A percentile compares a stretch with the other conserved stretches of the same genome.
Evolutionary conservation across 2,888 invertebrate genomes (phyloP).

Genomic region (Lochmaea capreae): DNA sequence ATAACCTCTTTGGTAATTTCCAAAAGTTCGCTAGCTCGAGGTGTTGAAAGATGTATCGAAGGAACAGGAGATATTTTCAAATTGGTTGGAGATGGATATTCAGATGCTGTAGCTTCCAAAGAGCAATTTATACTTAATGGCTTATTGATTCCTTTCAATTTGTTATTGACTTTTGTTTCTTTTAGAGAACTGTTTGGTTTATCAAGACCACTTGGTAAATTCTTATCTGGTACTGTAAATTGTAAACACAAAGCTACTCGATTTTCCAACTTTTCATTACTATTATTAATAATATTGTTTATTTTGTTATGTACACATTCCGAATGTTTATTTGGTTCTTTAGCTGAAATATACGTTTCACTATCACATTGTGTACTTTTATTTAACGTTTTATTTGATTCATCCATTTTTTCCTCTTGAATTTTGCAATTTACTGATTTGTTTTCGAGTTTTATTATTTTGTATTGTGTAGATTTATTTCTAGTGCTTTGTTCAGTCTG

Average conservation of each 20-base stretch:
- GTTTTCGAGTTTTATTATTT: neutral
- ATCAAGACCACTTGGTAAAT: neutral
- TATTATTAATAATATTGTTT: neutral
- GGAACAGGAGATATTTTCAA: neutral
- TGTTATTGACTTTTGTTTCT: no score
- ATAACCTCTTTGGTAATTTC: slow-evolving; percentile 21
- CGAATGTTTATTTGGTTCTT: neutral
- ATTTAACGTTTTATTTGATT: neutral
- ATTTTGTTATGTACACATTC: neutral
- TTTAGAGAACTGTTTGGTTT: neutral
- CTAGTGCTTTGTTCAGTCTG: neutral
- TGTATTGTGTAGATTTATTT: no score
- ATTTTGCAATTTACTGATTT: neutral
- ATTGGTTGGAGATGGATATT: neutral
- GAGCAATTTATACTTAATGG: neutral
- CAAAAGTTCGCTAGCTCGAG: slow-evolving; percentile 24
- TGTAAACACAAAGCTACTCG: neutral
- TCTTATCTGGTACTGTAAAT: no score
- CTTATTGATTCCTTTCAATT: no score
- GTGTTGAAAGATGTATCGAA: neutral
- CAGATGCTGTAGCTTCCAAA: neutral
- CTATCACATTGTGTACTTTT: neutral
- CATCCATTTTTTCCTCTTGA: neutral
- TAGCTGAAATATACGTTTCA: neutral
- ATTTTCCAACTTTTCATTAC: neutral